A percentile compares a stretch with the other conserved stretches of the same genome.
These are phyloP conservation scores for Eurystomus glaucurus DNA, from an alignment of 2,797 vertebrate species.

Conservation along the genomic window DNA sequence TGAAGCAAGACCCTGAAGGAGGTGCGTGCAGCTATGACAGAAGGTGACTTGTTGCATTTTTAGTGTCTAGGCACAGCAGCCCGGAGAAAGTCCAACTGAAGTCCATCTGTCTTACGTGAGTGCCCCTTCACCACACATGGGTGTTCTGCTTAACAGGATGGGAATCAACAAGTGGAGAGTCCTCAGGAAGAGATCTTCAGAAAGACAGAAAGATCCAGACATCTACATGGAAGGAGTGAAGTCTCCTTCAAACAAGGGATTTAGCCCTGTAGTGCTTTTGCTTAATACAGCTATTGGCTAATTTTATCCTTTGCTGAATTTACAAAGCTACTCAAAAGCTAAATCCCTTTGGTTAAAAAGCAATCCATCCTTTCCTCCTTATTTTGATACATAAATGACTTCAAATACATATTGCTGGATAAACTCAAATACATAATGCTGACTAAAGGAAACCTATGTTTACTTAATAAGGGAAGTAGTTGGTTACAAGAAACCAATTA, in stretches of 20 bases:
- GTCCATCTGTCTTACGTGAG: not conserved
- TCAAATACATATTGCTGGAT: not conserved
- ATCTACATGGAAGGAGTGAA: not conserved
- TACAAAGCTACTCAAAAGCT: not conserved
- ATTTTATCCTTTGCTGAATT: not conserved
- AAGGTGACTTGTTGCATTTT: too few relatives aligned
- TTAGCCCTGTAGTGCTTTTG: not conserved
- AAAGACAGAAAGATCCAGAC: not conserved
- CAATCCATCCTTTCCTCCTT: not conserved
- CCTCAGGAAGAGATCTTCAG: not conserved
- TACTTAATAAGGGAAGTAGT: not conserved
- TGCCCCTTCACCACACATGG: not conserved
- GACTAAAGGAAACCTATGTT: not conserved
- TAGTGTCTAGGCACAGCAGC: not conserved
- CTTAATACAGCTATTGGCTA: not conserved
- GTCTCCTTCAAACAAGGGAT: not conserved
- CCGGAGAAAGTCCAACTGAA: not conserved
- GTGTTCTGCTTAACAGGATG: not conserved
- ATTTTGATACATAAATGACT: not conserved
- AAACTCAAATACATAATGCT: not conserved
- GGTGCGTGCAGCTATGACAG: too few relatives aligned
- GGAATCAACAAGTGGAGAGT: not conserved
- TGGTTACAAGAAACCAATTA: not conserved
- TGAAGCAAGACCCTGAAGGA: not conserved
- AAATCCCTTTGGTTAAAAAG: conserved; percentile 7